phyloP scores from a whole-genome alignment of 1,140 invertebrate genomes.

The Sitobion miscanthi region DNA sequence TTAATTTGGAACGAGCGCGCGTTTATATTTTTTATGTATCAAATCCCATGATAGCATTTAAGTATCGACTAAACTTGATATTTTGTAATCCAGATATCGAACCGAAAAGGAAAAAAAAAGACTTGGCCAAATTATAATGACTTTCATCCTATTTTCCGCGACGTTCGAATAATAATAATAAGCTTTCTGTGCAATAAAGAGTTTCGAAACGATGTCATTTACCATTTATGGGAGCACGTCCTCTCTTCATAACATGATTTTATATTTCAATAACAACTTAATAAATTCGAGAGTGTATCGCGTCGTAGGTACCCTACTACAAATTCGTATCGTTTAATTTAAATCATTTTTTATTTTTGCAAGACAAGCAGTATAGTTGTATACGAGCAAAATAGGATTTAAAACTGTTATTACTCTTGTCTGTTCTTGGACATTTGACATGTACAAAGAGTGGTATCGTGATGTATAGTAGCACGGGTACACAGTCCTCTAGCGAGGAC shows the following conservation, averaged over 20 bases:
- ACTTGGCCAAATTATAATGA: not conserved
- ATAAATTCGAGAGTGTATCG: not conserved
- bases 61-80: not conserved
- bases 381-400: not conserved
- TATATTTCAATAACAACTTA: constrained; percentile 1
- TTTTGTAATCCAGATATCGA: not conserved
- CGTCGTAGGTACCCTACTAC: not conserved
- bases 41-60: not conserved
- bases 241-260: not conserved
- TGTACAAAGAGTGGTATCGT: not conserved
- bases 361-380: not conserved
- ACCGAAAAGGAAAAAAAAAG: not conserved
- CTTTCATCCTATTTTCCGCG: not conserved
- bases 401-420: not conserved
- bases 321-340: not conserved
- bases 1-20: not conserved
- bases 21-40: not conserved
- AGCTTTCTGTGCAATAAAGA: not conserved
- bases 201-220: not conserved
- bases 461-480: not conserved
- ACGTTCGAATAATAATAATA: constrained; percentile 2
- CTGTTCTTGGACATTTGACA: not conserved
- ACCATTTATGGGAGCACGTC: not conserved
- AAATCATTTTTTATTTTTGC: not conserved
- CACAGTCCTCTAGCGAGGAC: not conserved